A percentile compares a stretch with the other conserved stretches of the same genome.
Conservation (phyloP, 2,113 vertebrate species). For the Felis chaus region DNA sequence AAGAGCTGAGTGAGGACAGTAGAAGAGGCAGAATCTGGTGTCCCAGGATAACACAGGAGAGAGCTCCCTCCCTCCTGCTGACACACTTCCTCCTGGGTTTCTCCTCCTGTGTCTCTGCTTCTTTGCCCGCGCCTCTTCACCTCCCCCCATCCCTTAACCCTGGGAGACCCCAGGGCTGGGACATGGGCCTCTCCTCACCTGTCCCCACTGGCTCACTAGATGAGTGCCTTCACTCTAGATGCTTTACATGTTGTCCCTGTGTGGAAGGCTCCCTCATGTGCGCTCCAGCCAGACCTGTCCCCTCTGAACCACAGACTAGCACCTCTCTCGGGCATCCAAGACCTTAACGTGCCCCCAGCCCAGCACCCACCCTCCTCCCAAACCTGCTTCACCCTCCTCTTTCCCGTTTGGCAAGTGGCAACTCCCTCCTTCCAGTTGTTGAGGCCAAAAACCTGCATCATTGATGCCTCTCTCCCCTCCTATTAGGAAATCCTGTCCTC, state of each 20-base stretch:
- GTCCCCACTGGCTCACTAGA: not conserved
- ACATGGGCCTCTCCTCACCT: not conserved
- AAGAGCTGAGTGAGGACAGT: not conserved
- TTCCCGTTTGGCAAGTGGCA: not conserved
- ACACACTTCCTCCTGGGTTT: no score
- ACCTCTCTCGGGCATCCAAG: not conserved
- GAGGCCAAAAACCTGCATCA: not conserved
- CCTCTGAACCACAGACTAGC: not conserved
- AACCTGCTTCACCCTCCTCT: not conserved
- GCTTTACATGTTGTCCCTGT: rapidly evolving
- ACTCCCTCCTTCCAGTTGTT: not conserved
- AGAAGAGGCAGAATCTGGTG: no score
- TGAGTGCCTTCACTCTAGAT: not conserved
- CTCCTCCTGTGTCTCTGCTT: not conserved
- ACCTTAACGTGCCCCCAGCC: rapidly evolving
- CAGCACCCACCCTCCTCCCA: not conserved
- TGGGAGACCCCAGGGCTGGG: not conserved
- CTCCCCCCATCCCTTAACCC: not conserved
- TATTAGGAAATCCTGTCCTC: not conserved
- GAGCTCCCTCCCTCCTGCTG: no score
- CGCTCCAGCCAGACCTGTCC: not conserved
- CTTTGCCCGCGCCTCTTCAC: not conserved
- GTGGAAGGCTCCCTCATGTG: rapidly evolving
- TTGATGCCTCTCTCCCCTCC: not conserved
- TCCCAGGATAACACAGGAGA: not conserved